phyloP scores from a whole-genome alignment of 2,888 invertebrate species.

The Machimus rusticus region DNA sequence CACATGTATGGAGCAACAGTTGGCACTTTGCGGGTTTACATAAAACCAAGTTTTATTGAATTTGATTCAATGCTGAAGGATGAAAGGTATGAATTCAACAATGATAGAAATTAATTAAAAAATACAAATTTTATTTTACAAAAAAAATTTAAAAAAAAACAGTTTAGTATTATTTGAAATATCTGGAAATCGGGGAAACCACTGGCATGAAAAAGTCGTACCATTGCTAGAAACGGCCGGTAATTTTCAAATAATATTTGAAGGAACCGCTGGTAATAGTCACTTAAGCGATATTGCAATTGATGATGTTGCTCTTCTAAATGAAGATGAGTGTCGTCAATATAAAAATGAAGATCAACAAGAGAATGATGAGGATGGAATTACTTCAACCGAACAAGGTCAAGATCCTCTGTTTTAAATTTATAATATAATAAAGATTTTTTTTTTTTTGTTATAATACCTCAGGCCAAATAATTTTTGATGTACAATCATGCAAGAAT shows the following conservation, averaged over 20 bases:
- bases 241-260: slow-evolving; percentile 75
- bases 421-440: no score
- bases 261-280: slow-evolving; percentile 73
- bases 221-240: slow-evolving; percentile 60
- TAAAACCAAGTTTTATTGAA: slow-evolving; percentile 59
- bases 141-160: neutral
- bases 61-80: no score
- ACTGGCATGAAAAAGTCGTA: slow-evolving; percentile 70
- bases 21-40: slow-evolving; percentile 66
- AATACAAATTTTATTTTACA: no score
- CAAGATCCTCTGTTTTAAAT: no score
- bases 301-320: slow-evolving; percentile 77
- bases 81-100: no score
- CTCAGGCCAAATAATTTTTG: slow-evolving; percentile 52
- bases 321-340: slow-evolving; percentile 55
- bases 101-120: no score
- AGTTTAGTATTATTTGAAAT: slow-evolving; percentile 68
- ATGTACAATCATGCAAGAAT: slow-evolving; percentile 65
- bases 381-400: slow-evolving; percentile 2
- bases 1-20: slow-evolving; percentile 78
- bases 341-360: slow-evolving; percentile 1
- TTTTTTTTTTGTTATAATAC: no score
- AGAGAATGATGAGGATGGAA: slow-evolving; percentile 42
- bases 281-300: slow-evolving; percentile 82
- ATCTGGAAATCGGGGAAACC: slow-evolving; percentile 74